Evolutionary conservation across 2,113 vertebrate species (phyloP).

Genomic region (Sylvietta virens): DNA sequence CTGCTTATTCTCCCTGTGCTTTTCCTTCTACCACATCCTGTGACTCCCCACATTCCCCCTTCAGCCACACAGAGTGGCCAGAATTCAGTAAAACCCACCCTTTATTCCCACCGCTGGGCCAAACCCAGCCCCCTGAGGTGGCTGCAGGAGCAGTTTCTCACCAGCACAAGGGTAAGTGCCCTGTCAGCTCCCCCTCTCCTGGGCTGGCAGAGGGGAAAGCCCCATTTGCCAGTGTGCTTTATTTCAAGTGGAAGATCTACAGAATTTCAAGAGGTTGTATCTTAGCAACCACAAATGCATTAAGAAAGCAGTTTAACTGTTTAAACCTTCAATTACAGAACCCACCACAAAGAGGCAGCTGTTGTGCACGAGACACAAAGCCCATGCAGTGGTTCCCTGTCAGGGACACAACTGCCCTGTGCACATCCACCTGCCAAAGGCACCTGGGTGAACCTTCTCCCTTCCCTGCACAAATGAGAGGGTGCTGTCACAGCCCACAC

Average conservation of each 20-base stretch:
- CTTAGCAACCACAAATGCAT: conserved; percentile 60
- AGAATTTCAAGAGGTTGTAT: not conserved
- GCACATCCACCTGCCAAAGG: not conserved
- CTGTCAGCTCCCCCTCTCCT: not conserved
- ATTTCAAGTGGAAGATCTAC: conserved; percentile 1
- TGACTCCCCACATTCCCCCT: not conserved
- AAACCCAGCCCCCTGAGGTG: not conserved
- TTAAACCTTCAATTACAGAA: conserved; percentile 1
- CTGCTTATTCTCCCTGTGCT: not conserved
- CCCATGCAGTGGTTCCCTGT: fast-evolving
- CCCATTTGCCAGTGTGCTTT: not conserved
- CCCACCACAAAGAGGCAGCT: not conserved
- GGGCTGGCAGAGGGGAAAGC: not conserved
- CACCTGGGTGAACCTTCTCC: fast-evolving
- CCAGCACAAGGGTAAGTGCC: fast-evolving
- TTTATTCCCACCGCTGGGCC: not conserved
- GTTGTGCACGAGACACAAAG: not conserved
- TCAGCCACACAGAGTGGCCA: not conserved
- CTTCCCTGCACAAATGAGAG: fast-evolving
- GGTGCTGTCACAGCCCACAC: not conserved
- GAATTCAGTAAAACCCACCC: not conserved
- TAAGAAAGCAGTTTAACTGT: not conserved
- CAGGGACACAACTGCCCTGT: fast-evolving
- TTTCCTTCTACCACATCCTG: not conserved
- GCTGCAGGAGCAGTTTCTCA: not conserved